Base-by-base conservation (phyloP, 2,113 vertebrate species). In the Cyanocitta stelleri region DNA sequence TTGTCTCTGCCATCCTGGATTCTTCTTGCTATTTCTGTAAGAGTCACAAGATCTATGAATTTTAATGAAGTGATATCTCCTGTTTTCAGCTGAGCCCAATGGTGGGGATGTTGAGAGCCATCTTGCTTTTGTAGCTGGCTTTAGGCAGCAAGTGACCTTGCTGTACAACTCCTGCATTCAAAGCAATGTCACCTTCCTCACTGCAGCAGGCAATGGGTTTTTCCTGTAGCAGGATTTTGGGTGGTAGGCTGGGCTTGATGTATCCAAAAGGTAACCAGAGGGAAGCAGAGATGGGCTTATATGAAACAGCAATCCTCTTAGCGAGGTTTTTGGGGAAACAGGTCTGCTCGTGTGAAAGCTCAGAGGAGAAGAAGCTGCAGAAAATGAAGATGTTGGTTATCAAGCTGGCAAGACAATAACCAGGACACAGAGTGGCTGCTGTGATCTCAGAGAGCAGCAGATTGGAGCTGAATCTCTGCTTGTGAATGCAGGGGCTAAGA, bases 1-100 rank as follows among this genome's bases (percentile, higher is more conserved):
- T 94, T 16, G 2, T 83, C 26, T 83, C 71, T 96, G 64, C 58
- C 64, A 94, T 69, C 68, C 91, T 64, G 56, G 22, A 46, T 88
- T 96, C 72, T 73, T 72, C 59, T 90, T 85, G 75, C 90, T 91
- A 51, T 87, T 93, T 96, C 87, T 84, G 23, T 88, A 76, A 85
- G 66, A 93, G 83, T 85, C 6, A 6, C 71, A 94, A 91, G 89
- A 58, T 94, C 89, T 75, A 94, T 95, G 93, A 95, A 94, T 97
- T 95, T 93, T 96, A 91, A 96, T 97, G 93, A 93, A 80, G 79
- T 62, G 77, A 21, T 87, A 80, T 91, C 85, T 85, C 58, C 81
- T 91, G 89, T 87, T 94, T 90, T 94, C 81, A 91, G 89, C 87
- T 83, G 63, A 87, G 81, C 49, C 43, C 49, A 79, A 1, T 62